Base-by-base conservation (phyloP, 2,888 invertebrate genomes). In the Leucania comma region DNA sequence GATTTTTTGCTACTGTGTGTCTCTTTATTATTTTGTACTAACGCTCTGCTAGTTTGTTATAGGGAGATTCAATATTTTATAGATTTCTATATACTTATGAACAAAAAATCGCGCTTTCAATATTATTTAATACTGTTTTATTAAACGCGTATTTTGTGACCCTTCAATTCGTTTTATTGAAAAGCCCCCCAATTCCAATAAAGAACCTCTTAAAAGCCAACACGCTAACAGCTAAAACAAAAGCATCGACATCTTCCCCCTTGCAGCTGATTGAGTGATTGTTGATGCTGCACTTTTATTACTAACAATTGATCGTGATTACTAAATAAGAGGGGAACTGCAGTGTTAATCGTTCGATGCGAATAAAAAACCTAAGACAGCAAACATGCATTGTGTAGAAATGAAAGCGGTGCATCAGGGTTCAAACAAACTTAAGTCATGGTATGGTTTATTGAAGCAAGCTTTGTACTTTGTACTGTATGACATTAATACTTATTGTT, bases 261-360 rank as follows among this genome's bases (percentile, higher is more conserved):
- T 74, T 61, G 50, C 81, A 72, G 73, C 79, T 83, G 90, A 92
- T 92, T 91, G 89, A 92, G 87, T 86, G 89, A 87, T 90, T 89
- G 90, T 88, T 88, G 88, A 83, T 87, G 87, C 87, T 88, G 88
- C 88, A 87, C 87, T 90, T 91, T 92, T 90, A 93, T 94, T 93
- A 90, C 89, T 83, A 86, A 89, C 93, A 94, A 94, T 94, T 94
- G 93, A 86, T 87, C 81, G 88, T 91, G 92, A 93, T 93, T 90
- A 88, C 82, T 85, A 64, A 78, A 80, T 72, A 79, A 81, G 70
- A 84, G 83, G 88, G 87, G 87, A 86, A 84, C 84, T 75, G 81
- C 81, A 80, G 81, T 78, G 79, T 79, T 82, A 84, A 82, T 83
- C 80, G 79, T 78, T 82, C 78, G 68, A 83, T 73, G 79, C 81